A percentile compares a stretch with the other conserved stretches of the same genome.
Evolutionary conservation across 2,797 vertebrate species (phyloP).

Genomic region (Philypnodon macrostomus): DNA sequence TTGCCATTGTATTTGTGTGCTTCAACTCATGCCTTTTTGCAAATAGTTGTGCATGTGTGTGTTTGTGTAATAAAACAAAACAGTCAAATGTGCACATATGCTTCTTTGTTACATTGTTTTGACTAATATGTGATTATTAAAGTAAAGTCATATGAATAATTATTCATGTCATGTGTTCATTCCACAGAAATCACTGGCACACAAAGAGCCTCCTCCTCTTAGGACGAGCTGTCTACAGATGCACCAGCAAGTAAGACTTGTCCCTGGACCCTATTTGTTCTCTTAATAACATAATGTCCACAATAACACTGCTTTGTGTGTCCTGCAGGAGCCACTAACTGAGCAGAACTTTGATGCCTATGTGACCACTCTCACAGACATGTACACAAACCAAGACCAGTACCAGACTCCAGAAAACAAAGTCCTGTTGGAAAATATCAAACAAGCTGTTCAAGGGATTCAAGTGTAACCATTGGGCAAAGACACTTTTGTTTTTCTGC

Average conservation of each 20-base stretch:
- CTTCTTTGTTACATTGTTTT: neutral
- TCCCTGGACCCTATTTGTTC: neutral
- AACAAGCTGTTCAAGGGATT: slow-evolving; percentile 99
- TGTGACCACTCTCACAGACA: slow-evolving; percentile 97
- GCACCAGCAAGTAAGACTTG: slow-evolving; percentile 80
- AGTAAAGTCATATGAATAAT: no score
- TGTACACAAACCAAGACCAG: slow-evolving; percentile 98
- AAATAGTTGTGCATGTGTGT: neutral
- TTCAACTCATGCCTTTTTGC: slow-evolving; percentile 13
- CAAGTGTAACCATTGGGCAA: slow-evolving; percentile 89
- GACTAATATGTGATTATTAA: slow-evolving; percentile 8
- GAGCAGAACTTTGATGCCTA: slow-evolving; percentile 99
- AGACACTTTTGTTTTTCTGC: slow-evolving; percentile 53
- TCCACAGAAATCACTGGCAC: slow-evolving; percentile 75
- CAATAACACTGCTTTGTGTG: no score
- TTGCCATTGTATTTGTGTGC: slow-evolving; percentile 8
- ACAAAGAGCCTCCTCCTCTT: slow-evolving; percentile 78
- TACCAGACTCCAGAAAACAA: slow-evolving; percentile 99
- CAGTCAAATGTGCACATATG: slow-evolving; percentile 8
- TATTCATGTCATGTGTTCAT: slow-evolving; percentile 14
- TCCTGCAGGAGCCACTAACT: slow-evolving; percentile 92
- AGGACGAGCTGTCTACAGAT: slow-evolving; percentile 82
- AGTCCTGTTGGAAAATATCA: slow-evolving; percentile 98
- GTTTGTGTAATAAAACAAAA: slow-evolving; percentile 6
- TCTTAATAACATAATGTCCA: no score